Conservation (phyloP, 2,797 vertebrate genomes). For the Ctenochaetus hawaiiensis region DNA sequence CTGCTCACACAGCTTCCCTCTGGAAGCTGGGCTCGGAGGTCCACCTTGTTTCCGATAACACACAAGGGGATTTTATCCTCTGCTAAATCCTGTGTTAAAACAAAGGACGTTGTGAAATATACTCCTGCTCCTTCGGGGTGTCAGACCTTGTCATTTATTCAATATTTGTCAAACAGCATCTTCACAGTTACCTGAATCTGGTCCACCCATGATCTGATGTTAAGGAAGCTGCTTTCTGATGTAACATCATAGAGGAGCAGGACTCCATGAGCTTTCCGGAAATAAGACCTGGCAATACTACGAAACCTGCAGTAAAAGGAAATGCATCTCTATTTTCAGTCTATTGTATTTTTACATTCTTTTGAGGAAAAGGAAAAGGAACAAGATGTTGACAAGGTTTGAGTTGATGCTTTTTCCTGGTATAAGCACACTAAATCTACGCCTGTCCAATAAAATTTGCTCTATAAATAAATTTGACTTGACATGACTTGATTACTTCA, state of each 20-base stretch:
- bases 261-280: slow-evolving; percentile 84
- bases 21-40: slow-evolving; percentile 68
- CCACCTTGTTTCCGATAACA: slow-evolving; percentile 86
- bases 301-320: slow-evolving; percentile 74
- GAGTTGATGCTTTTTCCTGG: not conserved
- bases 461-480: no score
- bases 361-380: no score
- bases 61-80: slow-evolving; percentile 78
- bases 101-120: slow-evolving; percentile 3
- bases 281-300: slow-evolving; percentile 86
- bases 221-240: slow-evolving; percentile 86
- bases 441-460: no score
- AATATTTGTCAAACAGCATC: not conserved
- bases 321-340: slow-evolving; percentile 11
- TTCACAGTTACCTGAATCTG: slow-evolving; percentile 82
- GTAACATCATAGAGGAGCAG: slow-evolving; percentile 86
- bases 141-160: not conserved
- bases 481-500: not conserved
- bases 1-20: slow-evolving; percentile 66
- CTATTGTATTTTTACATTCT: not conserved
- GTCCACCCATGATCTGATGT: slow-evolving; percentile 83
- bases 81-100: slow-evolving; percentile 75
- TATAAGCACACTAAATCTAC: no score
- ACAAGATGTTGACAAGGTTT: not conserved
- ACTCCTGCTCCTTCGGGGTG: not conserved